A percentile compares a stretch with the other conserved stretches of the same genome.
Conservation (phyloP, 2,113 vertebrate species). For the Laterallus jamaicensis region DNA sequence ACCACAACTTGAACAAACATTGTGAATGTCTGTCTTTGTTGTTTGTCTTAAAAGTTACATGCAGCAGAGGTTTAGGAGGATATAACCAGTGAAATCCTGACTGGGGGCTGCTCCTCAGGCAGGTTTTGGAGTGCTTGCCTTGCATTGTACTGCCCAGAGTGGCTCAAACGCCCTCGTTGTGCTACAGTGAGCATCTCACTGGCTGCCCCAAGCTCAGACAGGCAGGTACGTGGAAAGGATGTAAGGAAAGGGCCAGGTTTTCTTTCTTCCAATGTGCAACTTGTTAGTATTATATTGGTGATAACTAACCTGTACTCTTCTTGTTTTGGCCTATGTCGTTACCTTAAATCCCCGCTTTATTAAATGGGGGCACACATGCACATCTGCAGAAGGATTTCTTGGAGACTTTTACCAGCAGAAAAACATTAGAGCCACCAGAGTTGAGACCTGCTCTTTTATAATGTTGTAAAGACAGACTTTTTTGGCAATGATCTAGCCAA, state of each 20-base stretch:
- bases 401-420: not conserved
- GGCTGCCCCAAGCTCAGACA: not conserved
- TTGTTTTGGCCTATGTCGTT: not conserved
- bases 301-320: not conserved
- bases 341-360: not conserved
- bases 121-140: not conserved
- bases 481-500: not conserved
- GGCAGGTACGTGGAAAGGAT: fast-evolving
- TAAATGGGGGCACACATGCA: too few relatives aligned
- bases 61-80: not conserved
- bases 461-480: not conserved
- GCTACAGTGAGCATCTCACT: not conserved
- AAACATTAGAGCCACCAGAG: not conserved
- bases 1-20: not conserved
- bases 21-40: not conserved
- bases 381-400: not conserved
- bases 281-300: not conserved
- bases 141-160: fast-evolving
- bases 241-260: not conserved
- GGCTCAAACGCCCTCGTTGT: not conserved
- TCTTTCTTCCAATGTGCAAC: not conserved
- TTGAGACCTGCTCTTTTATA: not conserved
- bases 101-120: not conserved
- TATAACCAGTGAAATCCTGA: not conserved
- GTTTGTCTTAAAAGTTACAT: not conserved